Percentiles rank a stretch among this genome's conserved stretches.
Conservation (phyloP, 2,797 vertebrate species). For the Chrysocyon brachyurus region DNA sequence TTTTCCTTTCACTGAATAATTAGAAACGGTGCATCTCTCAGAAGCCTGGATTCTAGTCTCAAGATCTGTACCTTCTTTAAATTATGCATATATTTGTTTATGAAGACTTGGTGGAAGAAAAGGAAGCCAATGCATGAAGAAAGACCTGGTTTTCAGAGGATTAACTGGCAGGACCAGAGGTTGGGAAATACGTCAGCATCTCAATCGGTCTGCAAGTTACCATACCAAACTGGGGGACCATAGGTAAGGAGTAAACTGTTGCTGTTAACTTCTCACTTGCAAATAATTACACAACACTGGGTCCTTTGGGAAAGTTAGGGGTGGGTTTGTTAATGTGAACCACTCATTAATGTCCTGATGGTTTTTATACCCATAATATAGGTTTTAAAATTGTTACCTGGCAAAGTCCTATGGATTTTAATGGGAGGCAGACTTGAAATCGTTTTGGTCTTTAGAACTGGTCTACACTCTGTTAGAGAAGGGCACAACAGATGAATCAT, state of each 20-base stretch:
- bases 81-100: background rate
- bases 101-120: background rate
- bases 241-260: background rate
- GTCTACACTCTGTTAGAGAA: background rate
- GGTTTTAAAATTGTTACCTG: conserved; percentile 51
- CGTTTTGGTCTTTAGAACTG: background rate
- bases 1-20: background rate
- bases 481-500: background rate
- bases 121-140: background rate
- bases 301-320: background rate
- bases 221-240: background rate
- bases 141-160: background rate
- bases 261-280: conserved; percentile 24
- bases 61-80: conserved; percentile 74
- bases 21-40: conserved; percentile 66
- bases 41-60: conserved; percentile 68
- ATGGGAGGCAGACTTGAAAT: conserved; percentile 28
- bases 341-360: conserved; percentile 4
- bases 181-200: background rate
- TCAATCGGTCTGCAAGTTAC: background rate
- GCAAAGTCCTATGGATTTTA: conserved; percentile 30
- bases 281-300: background rate
- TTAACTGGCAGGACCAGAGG: background rate
- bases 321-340: conserved; percentile 14
- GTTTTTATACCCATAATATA: background rate